Conservation (phyloP, 2,113 vertebrate genomes). For the Ivindomyrus marchei region DNA sequence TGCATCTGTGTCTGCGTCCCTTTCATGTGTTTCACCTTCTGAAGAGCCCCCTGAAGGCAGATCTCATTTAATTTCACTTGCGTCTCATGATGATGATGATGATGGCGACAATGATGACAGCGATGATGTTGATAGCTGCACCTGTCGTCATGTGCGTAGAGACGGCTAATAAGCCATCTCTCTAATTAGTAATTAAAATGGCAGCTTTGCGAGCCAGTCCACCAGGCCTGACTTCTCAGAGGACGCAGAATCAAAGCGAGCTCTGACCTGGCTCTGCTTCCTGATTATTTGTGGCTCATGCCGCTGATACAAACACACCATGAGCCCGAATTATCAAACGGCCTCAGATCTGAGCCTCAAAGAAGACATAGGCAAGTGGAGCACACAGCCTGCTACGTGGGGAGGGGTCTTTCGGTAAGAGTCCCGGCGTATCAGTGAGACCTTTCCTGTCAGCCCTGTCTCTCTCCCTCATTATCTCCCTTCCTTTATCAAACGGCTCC, state of each 20-base stretch:
- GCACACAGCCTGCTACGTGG: neutral
- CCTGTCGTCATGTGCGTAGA: neutral
- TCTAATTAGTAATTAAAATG: neutral
- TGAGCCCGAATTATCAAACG: neutral
- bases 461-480: neutral
- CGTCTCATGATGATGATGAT: neutral
- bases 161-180: neutral
- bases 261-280: neutral
- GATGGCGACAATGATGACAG: neutral
- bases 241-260: neutral
- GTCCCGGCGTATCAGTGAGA: neutral
- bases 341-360: neutral
- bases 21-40: neutral
- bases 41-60: neutral
- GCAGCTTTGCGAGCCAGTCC: neutral
- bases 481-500: neutral
- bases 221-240: neutral
- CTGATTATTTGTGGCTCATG: neutral
- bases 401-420: neutral
- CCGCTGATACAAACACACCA: neutral
- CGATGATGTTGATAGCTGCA: neutral
- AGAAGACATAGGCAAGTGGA: neutral
- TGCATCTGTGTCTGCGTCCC: neutral
- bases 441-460: neutral
- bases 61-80: neutral